phyloP scores from a whole-genome alignment of 1,140 invertebrate species.

The Drosophila cardini region DNA sequence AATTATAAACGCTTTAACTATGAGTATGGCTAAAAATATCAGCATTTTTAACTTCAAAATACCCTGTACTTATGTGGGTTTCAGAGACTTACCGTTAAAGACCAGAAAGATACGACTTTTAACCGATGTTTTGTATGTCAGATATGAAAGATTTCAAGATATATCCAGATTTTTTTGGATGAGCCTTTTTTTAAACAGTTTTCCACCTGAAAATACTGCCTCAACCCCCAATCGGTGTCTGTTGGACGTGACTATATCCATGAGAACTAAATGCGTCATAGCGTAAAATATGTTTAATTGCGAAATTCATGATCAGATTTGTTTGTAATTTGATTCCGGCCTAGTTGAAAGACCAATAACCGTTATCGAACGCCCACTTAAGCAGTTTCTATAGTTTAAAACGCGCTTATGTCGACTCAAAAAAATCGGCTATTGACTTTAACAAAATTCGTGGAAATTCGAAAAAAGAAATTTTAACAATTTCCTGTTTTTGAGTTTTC shows the following conservation, averaged over 20 bases:
- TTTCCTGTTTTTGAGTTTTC: constrained; percentile 76
- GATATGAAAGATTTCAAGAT: too few relatives aligned
- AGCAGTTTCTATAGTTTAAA: constrained; percentile 26
- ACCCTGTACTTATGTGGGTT: too few relatives aligned
- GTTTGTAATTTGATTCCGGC: constrained; percentile 2
- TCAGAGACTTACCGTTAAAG: too few relatives aligned
- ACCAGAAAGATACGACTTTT: too few relatives aligned
- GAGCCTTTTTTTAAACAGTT: too few relatives aligned
- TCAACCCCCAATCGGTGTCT: neutral
- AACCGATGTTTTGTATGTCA: too few relatives aligned
- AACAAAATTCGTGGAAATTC: constrained; percentile 61
- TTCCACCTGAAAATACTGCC: too few relatives aligned
- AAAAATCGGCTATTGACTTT: constrained; percentile 65
- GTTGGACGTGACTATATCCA: constrained; percentile 1
- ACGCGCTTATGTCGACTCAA: neutral
- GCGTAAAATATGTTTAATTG: neutral
- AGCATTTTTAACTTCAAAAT: too few relatives aligned
- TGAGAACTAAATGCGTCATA: constrained; percentile 16
- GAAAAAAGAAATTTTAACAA: constrained; percentile 60
- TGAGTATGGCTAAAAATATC: too few relatives aligned
- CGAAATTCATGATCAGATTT: neutral
- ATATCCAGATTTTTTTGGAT: too few relatives aligned
- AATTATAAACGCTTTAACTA: neutral
- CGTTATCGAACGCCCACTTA: constrained; percentile 22
- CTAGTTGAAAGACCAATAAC: constrained; percentile 55